These are phyloP conservation scores for Lepus europaeus DNA, from an alignment of 2,113 vertebrate genomes.

Conservation along the genomic window DNA sequence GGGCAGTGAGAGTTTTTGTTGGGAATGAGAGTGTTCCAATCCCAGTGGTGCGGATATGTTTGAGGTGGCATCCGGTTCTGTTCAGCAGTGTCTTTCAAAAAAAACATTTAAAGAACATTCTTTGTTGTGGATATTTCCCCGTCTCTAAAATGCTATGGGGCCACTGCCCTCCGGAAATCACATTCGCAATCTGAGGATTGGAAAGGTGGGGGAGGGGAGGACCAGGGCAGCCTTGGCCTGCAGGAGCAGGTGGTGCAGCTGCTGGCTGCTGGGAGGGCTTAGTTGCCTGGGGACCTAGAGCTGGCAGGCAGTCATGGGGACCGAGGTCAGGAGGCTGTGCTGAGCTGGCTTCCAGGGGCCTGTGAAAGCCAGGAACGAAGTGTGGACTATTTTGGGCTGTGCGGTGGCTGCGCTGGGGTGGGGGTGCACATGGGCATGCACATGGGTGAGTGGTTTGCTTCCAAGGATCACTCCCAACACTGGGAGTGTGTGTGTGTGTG, in stretches of 20 bases:
- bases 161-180: neutral
- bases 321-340: constrained; percentile 58
- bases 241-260: neutral
- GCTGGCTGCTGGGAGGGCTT: constrained; percentile 61
- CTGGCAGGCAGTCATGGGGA: constrained; percentile 57
- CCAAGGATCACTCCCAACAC: constrained; percentile 59
- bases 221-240: neutral
- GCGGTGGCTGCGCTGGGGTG: constrained; percentile 63
- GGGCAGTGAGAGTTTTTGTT: neutral
- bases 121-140: constrained; percentile 4
- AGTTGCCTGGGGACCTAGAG: constrained; percentile 50
- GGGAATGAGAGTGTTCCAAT: neutral
- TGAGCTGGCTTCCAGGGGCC: constrained; percentile 75
- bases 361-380: constrained; percentile 71
- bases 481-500: constrained; percentile 51
- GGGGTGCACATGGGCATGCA: constrained; percentile 52
- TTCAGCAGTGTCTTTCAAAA: neutral
- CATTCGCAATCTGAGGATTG: neutral
- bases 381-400: constrained; percentile 75
- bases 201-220: neutral
- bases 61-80: neutral
- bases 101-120: neutral
- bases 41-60: constrained; percentile 2
- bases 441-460: constrained; percentile 25
- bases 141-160: neutral